Percentiles rank a stretch among this genome's conserved stretches.
These are phyloP conservation scores for Sebastolobus alascanus DNA, from an alignment of 2,797 vertebrate genomes.

Conservation along the genomic window DNA sequence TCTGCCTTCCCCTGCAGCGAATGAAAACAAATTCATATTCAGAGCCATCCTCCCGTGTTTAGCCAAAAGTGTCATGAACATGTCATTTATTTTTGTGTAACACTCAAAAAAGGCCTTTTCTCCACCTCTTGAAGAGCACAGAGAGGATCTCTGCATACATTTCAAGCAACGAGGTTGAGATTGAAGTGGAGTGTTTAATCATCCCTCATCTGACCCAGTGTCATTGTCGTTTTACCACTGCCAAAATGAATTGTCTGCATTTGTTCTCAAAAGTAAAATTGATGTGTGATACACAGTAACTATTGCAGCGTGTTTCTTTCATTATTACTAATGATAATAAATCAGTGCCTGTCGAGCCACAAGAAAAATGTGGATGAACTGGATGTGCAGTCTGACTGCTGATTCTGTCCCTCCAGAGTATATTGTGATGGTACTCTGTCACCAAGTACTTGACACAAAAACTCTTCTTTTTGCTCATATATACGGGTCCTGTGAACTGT, in stretches of 20 bases:
- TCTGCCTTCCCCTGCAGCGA: slow-evolving; percentile 57
- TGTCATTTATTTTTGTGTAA: slow-evolving; percentile 73
- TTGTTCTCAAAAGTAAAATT: slow-evolving; percentile 72
- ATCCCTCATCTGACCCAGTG: slow-evolving; percentile 75
- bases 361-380: slow-evolving; percentile 42
- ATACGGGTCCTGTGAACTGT: neutral
- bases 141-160: slow-evolving; percentile 75
- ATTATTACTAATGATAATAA: slow-evolving; percentile 68
- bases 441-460: neutral
- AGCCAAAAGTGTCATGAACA: slow-evolving; percentile 67
- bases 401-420: slow-evolving; percentile 42
- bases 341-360: slow-evolving; percentile 55
- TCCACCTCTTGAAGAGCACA: slow-evolving; percentile 59
- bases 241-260: slow-evolving; percentile 75
- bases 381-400: slow-evolving; percentile 50
- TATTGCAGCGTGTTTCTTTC: slow-evolving; percentile 63
- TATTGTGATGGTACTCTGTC: slow-evolving; percentile 5
- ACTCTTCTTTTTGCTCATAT: neutral
- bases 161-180: slow-evolving; percentile 62
- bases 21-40: slow-evolving; percentile 71
- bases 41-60: slow-evolving; percentile 60
- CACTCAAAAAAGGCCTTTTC: slow-evolving; percentile 55
- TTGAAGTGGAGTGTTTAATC: slow-evolving; percentile 78
- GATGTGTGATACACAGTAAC: slow-evolving; percentile 68
- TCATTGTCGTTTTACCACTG: slow-evolving; percentile 72